Conservation (phyloP, 2,797 vertebrate species). For the Sciurus carolinensis region DNA sequence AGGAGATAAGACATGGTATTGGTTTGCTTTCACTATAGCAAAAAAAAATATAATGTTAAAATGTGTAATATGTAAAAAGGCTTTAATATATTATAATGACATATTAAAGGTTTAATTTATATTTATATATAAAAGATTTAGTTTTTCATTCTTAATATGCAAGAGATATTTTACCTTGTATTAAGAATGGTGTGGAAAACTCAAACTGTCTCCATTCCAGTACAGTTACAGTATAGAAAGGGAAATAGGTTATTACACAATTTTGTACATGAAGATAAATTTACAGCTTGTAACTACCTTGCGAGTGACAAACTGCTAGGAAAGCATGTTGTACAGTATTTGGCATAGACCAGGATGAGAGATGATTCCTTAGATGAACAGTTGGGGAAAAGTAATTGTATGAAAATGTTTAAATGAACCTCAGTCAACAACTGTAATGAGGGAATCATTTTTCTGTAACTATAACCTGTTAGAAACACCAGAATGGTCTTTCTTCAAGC, state of each 20-base stretch:
- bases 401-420: background rate
- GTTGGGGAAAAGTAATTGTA: background rate
- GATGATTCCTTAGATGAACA: background rate
- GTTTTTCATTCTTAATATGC: background rate
- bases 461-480: background rate
- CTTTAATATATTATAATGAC: no score
- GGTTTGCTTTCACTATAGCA: conserved; percentile 78
- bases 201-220: background rate
- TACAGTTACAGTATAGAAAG: background rate
- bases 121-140: background rate
- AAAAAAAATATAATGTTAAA: conserved; percentile 79
- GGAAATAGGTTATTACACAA: background rate
- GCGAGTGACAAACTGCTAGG: background rate
- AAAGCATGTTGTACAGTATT: background rate
- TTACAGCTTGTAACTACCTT: background rate
- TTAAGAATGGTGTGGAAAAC: background rate
- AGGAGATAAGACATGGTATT: conserved; percentile 72
- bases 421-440: background rate
- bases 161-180: background rate
- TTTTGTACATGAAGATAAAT: background rate
- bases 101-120: no score
- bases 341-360: background rate
- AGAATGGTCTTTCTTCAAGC: background rate
- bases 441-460: background rate
- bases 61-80: no score